Percentiles rank a stretch among this genome's conserved stretches.
These are phyloP conservation scores for Polietes domitor DNA, from an alignment of 2,888 invertebrate genomes.

Conservation along the genomic window DNA sequence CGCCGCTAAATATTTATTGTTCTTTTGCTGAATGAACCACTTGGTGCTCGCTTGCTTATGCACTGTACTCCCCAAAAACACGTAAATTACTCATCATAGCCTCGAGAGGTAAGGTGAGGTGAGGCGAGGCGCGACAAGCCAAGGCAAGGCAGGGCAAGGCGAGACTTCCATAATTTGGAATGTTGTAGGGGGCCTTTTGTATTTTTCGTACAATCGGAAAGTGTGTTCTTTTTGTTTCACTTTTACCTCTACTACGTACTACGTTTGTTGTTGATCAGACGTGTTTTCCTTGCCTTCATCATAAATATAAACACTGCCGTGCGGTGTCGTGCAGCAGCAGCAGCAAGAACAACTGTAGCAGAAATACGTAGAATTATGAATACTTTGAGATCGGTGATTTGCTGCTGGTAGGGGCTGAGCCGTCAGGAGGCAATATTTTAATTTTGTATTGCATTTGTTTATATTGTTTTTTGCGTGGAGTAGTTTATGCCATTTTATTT, in stretches of 20 bases:
- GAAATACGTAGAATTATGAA: slow-evolving; percentile 47
- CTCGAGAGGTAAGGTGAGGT: not conserved
- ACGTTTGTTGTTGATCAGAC: slow-evolving; percentile 30
- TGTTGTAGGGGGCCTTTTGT: not conserved
- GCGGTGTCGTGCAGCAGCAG: not conserved
- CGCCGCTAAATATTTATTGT: not conserved
- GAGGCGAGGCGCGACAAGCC: no score
- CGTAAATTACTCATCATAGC: slow-evolving; percentile 3
- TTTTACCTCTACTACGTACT: not conserved
- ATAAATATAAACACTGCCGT: slow-evolving; percentile 1
- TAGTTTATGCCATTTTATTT: slow-evolving; percentile 24
- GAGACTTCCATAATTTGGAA: not conserved
- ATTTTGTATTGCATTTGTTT: slow-evolving; percentile 23
- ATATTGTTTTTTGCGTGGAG: not conserved
- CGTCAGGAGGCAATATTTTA: not conserved
- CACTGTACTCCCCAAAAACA: not conserved
- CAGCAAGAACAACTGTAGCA: not conserved
- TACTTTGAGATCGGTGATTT: slow-evolving; percentile 54
- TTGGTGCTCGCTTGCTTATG: not conserved
- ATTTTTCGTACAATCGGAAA: not conserved
- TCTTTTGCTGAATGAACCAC: not conserved
- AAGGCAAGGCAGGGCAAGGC: no score
- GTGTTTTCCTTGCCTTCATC: slow-evolving; percentile 28
- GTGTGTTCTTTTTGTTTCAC: not conserved
- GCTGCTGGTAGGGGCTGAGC: slow-evolving; percentile 57